Conservation (phyloP, 2,888 invertebrate species). For the Caenorhabditis sp. region DNA sequence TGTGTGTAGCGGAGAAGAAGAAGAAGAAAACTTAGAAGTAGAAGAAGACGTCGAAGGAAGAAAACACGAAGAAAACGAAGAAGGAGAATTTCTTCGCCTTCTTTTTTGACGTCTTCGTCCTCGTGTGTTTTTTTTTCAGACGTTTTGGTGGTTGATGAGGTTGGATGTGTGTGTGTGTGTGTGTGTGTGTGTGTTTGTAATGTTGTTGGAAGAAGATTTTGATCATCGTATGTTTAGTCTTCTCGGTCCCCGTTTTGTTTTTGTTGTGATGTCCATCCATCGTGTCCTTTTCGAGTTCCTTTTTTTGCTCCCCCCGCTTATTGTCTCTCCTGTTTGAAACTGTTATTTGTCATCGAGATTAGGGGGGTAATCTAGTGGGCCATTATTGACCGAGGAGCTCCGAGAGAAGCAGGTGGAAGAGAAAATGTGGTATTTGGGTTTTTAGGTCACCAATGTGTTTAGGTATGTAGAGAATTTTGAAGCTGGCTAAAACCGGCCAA, state of each 20-base stretch:
- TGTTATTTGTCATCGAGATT: neutral
- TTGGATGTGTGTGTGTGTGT: too few relatives aligned
- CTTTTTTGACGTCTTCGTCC: conserved; percentile 12
- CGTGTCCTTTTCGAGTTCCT: neutral
- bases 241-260: conserved; percentile 6
- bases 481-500: too few relatives aligned
- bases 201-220: conserved; percentile 5
- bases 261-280: conserved; percentile 2
- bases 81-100: conserved; percentile 6
- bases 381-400: neutral
- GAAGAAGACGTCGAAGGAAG: conserved; percentile 31
- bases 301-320: neutral
- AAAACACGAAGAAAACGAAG: conserved; percentile 18
- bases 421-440: neutral
- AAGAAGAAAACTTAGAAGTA: neutral
- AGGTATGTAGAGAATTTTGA: too few relatives aligned
- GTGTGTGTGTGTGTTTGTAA: neutral
- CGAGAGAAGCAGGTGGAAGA: neutral
- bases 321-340: conserved; percentile 2
- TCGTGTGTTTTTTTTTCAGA: conserved; percentile 26
- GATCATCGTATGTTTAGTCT: conserved; percentile 21
- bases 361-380: neutral
- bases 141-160: conserved; percentile 28
- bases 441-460: neutral
- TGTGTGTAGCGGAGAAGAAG: conserved; percentile 17